Conservation (phyloP, 1,140 invertebrate genomes). For the Drosophila nikananu region DNA sequence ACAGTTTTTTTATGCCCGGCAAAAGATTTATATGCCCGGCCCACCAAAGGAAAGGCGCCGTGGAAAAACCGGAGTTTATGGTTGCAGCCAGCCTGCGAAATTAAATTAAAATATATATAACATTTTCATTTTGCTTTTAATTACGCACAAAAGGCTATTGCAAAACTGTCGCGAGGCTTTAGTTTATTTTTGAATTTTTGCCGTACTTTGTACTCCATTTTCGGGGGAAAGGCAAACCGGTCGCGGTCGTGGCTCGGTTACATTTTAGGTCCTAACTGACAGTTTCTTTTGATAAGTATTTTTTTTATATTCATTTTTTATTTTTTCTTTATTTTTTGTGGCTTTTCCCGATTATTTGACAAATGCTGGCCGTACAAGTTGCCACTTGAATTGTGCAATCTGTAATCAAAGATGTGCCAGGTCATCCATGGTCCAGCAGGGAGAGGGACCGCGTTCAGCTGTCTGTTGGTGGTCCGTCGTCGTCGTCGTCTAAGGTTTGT, state of each 20-base stretch:
- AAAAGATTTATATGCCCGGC: constrained; percentile 75
- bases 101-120: constrained; percentile 58
- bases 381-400: constrained; percentile 47
- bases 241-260: constrained; percentile 60
- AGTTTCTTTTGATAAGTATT: constrained; percentile 36
- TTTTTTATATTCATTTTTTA: neutral
- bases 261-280: constrained; percentile 67
- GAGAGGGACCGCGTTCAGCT: constrained; percentile 10
- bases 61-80: constrained; percentile 12
- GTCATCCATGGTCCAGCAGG: constrained; percentile 51
- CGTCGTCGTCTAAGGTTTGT: constrained; percentile 19
- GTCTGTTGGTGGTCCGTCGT: constrained; percentile 29
- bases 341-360: constrained; percentile 38
- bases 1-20: constrained; percentile 47
- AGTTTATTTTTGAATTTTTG: constrained; percentile 38
- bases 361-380: constrained; percentile 27
- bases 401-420: constrained; percentile 60
- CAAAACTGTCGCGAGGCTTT: constrained; percentile 62
- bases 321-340: neutral
- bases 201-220: constrained; percentile 31
- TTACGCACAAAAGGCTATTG: constrained; percentile 75
- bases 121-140: constrained; percentile 68
- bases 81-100: constrained; percentile 24
- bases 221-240: constrained; percentile 81
- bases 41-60: constrained; percentile 39